These are phyloP conservation scores for Machaerirhynchus nigripectus DNA, from an alignment of 2,113 vertebrate species.

Conservation along the genomic window DNA sequence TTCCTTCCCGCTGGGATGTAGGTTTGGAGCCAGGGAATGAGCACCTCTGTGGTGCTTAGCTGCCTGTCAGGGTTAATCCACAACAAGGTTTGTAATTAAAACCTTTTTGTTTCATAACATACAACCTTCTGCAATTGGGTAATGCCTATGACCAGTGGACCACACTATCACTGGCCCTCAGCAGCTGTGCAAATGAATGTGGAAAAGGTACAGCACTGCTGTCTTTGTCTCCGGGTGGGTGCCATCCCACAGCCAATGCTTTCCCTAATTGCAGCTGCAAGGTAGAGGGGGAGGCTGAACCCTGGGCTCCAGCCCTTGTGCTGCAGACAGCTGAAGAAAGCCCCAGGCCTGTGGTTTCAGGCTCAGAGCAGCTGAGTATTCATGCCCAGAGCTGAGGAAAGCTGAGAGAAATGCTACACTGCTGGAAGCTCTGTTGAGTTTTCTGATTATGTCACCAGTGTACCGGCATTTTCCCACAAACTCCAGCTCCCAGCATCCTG, in stretches of 20 bases:
- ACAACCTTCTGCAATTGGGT: not conserved
- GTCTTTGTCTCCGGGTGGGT: not conserved
- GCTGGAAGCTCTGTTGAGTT: not conserved
- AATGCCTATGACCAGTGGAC: not conserved
- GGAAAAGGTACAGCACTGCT: not conserved
- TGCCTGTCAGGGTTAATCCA: not conserved
- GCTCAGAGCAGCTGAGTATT: not conserved
- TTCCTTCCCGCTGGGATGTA: not conserved
- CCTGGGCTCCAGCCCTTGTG: not conserved
- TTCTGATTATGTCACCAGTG: not conserved
- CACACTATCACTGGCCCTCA: not conserved
- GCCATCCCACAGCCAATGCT: not conserved
- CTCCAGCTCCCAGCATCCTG: not conserved
- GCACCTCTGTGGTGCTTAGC: not conserved
- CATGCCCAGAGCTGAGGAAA: not conserved
- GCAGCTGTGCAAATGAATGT: not conserved
- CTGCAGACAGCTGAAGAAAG: fast-evolving
- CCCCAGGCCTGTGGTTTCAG: not conserved
- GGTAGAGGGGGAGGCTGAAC: not conserved
- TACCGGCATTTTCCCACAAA: not conserved
- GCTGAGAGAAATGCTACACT: not conserved
- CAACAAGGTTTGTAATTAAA: not conserved
- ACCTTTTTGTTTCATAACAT: not conserved
- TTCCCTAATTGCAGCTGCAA: not conserved
- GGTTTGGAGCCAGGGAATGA: not conserved